These are phyloP conservation scores for Eremophila alpestris DNA, from an alignment of 2,797 vertebrate species.

Conservation along the genomic window DNA sequence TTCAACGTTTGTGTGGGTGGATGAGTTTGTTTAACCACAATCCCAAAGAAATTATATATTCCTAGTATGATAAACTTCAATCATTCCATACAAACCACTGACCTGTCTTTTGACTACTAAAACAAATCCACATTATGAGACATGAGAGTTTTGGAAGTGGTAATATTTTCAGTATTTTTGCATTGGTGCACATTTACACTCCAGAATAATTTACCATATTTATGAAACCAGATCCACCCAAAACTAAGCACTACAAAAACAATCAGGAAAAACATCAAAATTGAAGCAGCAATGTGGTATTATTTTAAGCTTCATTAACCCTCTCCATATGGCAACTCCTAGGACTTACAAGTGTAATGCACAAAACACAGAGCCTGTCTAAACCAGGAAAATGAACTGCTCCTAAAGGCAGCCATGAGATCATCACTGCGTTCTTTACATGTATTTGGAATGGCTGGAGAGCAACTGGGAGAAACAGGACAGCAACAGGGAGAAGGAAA, in stretches of 20 bases:
- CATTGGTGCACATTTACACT: background rate
- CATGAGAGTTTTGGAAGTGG: background rate
- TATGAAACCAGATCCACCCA: background rate
- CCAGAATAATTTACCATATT: background rate
- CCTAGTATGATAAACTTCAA: background rate
- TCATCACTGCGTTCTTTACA: background rate
- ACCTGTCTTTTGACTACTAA: background rate
- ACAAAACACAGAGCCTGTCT: background rate
- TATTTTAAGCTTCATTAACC: background rate
- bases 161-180: background rate
- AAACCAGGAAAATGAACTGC: background rate
- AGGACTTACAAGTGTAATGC: background rate
- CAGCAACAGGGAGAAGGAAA: background rate
- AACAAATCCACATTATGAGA: background rate
- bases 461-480: background rate
- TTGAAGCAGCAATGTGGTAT: background rate
- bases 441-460: rapidly evolving
- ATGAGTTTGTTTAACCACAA: background rate
- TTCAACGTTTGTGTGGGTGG: background rate
- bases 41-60: background rate
- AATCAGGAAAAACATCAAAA: background rate
- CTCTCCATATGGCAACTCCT: background rate
- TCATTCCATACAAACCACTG: background rate
- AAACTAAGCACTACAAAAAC: background rate
- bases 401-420: background rate